Evolutionary conservation across 2,888 invertebrate genomes (phyloP).

Genomic region (Bellardia pandia): DNA sequence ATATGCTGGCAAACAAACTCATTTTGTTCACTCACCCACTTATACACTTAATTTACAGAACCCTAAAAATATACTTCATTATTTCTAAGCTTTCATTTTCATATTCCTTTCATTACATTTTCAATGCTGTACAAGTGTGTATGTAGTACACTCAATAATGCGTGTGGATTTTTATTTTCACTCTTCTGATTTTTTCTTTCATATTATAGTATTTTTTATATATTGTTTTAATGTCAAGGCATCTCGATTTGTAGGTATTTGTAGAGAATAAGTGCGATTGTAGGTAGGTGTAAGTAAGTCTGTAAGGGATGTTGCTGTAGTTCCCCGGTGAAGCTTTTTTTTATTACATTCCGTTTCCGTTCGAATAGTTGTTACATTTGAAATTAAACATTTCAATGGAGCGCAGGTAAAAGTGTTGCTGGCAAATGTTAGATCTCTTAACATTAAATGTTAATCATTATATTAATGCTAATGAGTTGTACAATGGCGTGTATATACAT

Average conservation of each 20-base stretch:
- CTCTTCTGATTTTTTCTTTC: too few species aligned
- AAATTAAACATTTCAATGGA: constrained; percentile 17
- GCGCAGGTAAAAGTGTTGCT: neutral
- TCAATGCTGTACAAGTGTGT: neutral
- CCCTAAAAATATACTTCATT: constrained; percentile 48
- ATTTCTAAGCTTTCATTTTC: constrained; percentile 5
- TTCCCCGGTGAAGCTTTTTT: constrained; percentile 24
- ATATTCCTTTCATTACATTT: constrained; percentile 6
- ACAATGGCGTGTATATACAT: constrained; percentile 33
- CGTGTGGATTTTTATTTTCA: constrained; percentile 43
- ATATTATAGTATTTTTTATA: neutral
- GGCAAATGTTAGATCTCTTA: constrained; percentile 30
- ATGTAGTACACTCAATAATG: constrained; percentile 49
- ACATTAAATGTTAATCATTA: constrained; percentile 62
- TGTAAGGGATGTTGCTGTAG: constrained; percentile 22
- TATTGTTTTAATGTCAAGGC: constrained; percentile 53
- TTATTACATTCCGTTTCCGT: constrained; percentile 53
- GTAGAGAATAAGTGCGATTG: neutral
- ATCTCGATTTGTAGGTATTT: constrained; percentile 3
- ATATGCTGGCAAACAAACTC: neutral
- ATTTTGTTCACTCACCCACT: neutral
- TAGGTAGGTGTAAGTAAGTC: neutral
- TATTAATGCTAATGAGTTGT: constrained; percentile 50
- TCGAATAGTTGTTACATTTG: constrained; percentile 53
- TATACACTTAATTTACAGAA: constrained; percentile 32